Evolutionary conservation across 1,140 invertebrate species (phyloP).

Genomic region (Platyura marginata): DNA sequence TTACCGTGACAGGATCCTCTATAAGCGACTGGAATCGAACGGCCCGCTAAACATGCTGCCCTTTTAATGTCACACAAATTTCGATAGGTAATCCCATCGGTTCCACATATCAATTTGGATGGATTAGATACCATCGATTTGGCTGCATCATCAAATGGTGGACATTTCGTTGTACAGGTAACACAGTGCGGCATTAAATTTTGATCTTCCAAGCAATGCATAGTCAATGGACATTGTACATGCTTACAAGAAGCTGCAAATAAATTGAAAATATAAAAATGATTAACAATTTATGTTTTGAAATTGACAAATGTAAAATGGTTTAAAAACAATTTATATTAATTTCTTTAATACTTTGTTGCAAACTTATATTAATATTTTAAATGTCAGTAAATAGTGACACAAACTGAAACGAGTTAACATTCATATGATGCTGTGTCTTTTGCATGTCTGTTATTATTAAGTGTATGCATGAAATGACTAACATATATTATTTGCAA

Average conservation of each 20-base stretch:
- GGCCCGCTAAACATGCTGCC: slow-evolving; percentile 61
- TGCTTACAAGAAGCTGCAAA: slow-evolving; percentile 51
- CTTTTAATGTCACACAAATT: slow-evolving; percentile 70
- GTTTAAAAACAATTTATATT: no score
- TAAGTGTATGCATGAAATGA: no score
- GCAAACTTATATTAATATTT: no score
- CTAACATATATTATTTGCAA: no score
- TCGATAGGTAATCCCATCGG: slow-evolving; percentile 70
- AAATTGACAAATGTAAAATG: no score
- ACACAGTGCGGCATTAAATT: slow-evolving; percentile 70
- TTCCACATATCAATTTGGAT: slow-evolving; percentile 56
- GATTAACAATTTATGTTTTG: no score
- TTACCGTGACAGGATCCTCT: slow-evolving; percentile 67
- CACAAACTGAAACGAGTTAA: no score
- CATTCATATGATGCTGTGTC: no score
- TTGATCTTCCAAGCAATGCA: slow-evolving; percentile 71
- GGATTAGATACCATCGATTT: slow-evolving; percentile 25
- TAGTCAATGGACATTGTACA: slow-evolving; percentile 58
- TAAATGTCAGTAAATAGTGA: no score
- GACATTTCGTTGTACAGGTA: slow-evolving; percentile 50
- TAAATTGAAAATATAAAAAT: slow-evolving; percentile 5
- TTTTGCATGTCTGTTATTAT: no score
- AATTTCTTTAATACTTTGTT: no score
- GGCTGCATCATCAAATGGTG: slow-evolving; percentile 21
- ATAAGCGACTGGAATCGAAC: slow-evolving; percentile 69